A percentile compares a stretch with the other conserved stretches of the same genome.
These are phyloP conservation scores for Riparia riparia DNA, from an alignment of 2,113 vertebrate species.

Conservation along the genomic window DNA sequence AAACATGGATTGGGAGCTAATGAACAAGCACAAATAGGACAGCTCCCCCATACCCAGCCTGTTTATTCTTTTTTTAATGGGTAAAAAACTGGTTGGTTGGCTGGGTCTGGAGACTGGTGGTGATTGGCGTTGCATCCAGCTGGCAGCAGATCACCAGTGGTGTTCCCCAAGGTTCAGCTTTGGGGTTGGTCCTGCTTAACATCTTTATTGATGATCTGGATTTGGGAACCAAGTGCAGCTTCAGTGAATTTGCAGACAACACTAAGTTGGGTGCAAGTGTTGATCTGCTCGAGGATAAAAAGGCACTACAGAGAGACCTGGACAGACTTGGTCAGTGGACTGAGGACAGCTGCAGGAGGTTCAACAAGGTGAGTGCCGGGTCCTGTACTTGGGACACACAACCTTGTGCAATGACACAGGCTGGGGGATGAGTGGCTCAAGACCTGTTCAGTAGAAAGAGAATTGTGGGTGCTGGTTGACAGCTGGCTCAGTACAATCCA, in stretches of 20 bases:
- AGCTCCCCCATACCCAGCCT: not conserved
- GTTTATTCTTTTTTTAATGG: not conserved
- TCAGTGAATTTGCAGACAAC: not conserved
- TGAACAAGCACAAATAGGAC: not conserved
- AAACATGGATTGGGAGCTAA: not conserved
- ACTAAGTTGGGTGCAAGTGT: not conserved
- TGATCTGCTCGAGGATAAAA: not conserved
- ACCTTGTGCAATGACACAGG: not conserved
- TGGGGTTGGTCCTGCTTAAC: not conserved
- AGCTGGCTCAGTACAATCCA: no score
- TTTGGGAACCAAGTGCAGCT: not conserved
- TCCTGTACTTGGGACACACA: not conserved
- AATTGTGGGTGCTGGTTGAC: not conserved
- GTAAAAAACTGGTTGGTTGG: not conserved
- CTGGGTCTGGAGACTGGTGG: not conserved
- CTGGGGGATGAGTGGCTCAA: not conserved
- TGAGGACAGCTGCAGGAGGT: not conserved
- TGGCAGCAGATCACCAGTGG: not conserved
- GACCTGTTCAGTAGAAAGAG: not conserved
- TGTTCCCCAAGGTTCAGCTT: not conserved
- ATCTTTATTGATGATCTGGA: not conserved
- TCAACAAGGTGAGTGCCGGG: rapidly evolving
- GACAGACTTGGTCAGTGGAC: not conserved
- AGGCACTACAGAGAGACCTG: not conserved
- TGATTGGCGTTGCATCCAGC: not conserved